Conservation (phyloP, 2,888 invertebrate species). For the Scelioninae gen. 1 region DNA sequence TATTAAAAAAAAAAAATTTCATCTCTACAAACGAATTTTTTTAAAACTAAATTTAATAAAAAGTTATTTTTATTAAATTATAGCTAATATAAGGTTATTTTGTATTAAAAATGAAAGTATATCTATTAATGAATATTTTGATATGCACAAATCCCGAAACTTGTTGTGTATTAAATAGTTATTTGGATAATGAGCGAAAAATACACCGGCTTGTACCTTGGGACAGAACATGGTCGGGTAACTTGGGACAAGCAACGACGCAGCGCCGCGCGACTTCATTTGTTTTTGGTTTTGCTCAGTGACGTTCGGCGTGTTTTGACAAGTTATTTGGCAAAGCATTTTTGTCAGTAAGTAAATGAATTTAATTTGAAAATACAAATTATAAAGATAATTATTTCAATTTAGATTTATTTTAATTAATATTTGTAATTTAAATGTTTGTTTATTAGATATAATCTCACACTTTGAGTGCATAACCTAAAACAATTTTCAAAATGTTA, state of each 20-base stretch:
- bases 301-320: background rate
- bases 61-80: conserved; percentile 8
- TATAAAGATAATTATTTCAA: too few species aligned
- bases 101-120: conserved; percentile 22
- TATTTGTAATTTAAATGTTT: too few species aligned
- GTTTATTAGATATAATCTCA: too few species aligned
- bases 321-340: background rate
- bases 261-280: too few species aligned
- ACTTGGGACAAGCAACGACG: background rate
- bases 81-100: conserved; percentile 7
- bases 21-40: background rate
- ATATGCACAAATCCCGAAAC: background rate
- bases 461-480: too few species aligned
- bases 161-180: conserved; percentile 8
- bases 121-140: conserved; percentile 7
- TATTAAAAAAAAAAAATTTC: background rate
- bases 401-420: too few species aligned
- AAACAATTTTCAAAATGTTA: too few species aligned
- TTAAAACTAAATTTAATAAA: conserved; percentile 10
- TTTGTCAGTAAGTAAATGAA: conserved; percentile 11
- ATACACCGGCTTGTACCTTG: conserved; percentile 21
- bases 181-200: conserved; percentile 20
- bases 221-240: conserved; percentile 24
- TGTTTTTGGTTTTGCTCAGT: too few species aligned
- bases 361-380: background rate